Evolutionary conservation across 2,113 vertebrate species (phyloP).

Genomic region (Pipra filicauda): DNA sequence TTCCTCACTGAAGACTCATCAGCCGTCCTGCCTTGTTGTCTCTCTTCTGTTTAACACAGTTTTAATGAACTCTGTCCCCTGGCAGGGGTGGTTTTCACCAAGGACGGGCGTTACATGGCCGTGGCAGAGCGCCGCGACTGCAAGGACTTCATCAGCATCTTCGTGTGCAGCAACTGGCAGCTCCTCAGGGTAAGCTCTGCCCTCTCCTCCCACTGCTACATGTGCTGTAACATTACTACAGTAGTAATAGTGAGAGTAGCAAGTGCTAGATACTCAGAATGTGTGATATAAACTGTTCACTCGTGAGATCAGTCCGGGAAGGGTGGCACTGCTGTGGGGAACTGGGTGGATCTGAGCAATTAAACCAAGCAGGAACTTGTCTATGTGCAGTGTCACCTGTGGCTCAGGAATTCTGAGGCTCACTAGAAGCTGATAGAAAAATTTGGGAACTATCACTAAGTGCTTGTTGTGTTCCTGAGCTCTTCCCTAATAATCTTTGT

Average conservation of each 20-base stretch:
- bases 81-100: conserved; percentile 89
- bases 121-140: conserved; percentile 93
- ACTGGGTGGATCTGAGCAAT: not conserved
- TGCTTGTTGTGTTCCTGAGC: not conserved
- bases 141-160: conserved; percentile 92
- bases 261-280: not conserved
- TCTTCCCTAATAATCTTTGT: not conserved
- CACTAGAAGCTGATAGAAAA: not conserved
- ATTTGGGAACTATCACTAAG: not conserved
- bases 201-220: not conserved
- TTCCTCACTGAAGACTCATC: rapidly evolving
- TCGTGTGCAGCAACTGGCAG: conserved; percentile 96
- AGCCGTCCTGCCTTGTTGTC: not conserved
- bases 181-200: conserved; percentile 85
- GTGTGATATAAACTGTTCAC: not conserved
- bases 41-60: not conserved
- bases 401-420: not conserved
- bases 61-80: rapidly evolving
- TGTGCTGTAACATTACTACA: rapidly evolving
- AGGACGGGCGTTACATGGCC: conserved; percentile 91
- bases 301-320: rapidly evolving
- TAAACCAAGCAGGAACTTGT: not conserved
- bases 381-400: rapidly evolving
- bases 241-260: not conserved
- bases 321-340: not conserved